phyloP scores from a whole-genome alignment of 1,140 invertebrate species.

The Sitobion miscanthi region DNA sequence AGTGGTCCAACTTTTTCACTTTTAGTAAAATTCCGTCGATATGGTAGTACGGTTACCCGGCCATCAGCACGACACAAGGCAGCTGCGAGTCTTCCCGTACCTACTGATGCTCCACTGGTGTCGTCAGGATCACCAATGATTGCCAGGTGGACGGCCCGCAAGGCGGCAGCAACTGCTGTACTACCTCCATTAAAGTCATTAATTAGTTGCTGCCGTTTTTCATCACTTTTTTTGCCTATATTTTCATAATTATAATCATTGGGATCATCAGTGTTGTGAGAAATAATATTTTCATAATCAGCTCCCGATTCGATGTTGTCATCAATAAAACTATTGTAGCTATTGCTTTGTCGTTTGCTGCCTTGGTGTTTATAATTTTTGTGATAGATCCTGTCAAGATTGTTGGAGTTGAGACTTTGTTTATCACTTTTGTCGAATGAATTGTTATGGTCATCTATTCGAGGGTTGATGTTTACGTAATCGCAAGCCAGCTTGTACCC shows the following conservation, averaged over 20 bases:
- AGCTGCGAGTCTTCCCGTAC: neutral
- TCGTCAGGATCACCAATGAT: conserved; percentile 22
- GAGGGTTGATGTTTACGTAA: neutral
- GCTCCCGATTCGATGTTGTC: neutral
- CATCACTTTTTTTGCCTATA: neutral
- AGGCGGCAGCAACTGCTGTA: neutral
- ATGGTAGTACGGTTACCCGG: neutral
- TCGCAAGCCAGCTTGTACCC: neutral
- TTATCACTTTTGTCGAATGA: neutral
- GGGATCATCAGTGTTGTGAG: neutral
- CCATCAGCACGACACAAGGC: conserved; percentile 29
- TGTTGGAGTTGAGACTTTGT: neutral
- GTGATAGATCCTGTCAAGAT: neutral
- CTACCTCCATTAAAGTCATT: neutral
- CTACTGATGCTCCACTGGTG: neutral
- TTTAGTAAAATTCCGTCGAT: neutral
- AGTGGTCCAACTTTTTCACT: conserved; percentile 71
- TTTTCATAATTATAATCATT: neutral
- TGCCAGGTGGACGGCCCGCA: neutral
- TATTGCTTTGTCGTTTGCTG: neutral
- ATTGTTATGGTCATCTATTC: neutral
- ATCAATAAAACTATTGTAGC: neutral
- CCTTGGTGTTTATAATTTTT: neutral
- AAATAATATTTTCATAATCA: neutral
- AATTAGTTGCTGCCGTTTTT: neutral